Base-by-base conservation (phyloP, 2,797 vertebrate species). In the Tokudaia muenninki region DNA sequence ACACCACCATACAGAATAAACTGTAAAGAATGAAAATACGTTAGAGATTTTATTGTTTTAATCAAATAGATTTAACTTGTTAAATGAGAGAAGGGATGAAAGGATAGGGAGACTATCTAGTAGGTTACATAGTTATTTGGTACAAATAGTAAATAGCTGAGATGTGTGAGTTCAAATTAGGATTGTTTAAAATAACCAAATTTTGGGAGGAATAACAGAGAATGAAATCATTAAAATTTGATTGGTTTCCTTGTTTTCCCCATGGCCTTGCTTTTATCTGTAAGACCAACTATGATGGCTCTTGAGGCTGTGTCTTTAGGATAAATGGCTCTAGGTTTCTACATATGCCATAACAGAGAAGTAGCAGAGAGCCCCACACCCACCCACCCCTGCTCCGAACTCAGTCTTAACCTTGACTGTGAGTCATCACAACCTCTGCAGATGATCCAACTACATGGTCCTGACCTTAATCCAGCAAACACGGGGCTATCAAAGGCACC, bases 381-480 rank as follows among this genome's bases (percentile, higher is more conserved):
- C 67, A n/a, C 2, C 67, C 34, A 70, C 34, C 24, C 72, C 41
- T 67, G 80, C 92, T 95, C 52, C 55, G 79, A 75, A 86, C 2
- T 61, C 94, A 65, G 52, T 24, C 44, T 72, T 89, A 67, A 78
- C 41, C n/a, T 83, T 92, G 78, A 82, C 61, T 96, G 10, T 90
- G 90, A 96, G 61, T 96, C 95, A 96, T 50, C 86, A 61, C 16
- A 74, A 26, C 74, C 88, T 21, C 37, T 77, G 16, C 74, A 59
- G 47, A 75, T 75, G 77, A 87, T 17, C 63, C 14, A 83, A n/a
- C 31, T 59, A 55, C 1, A 2, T 31, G 29, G 22, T 37, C 87
- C 70, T 4, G 52, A 83, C 74, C 78, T 83, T 77, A 75, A 82
- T 65, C 22, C 89, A 87, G 57, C 59, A 82, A 91, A 55, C 34